Conservation (phyloP, 2,797 vertebrate genomes). For the Semotilus atromaculatus region DNA sequence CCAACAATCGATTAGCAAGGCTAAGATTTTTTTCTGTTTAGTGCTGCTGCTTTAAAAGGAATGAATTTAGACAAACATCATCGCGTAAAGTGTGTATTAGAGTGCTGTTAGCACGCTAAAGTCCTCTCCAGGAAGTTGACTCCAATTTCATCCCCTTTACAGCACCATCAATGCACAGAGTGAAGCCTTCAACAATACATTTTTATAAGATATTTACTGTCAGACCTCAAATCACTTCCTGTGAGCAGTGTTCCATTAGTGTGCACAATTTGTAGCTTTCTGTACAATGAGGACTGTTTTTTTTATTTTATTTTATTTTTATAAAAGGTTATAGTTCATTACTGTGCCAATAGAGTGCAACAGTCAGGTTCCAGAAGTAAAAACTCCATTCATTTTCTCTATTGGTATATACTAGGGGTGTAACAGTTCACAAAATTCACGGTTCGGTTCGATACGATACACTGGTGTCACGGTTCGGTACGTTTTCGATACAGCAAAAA, state of each 20-base stretch:
- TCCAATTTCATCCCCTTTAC: slow-evolving; percentile 13
- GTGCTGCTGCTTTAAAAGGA: slow-evolving; percentile 1
- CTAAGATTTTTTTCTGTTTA: background rate
- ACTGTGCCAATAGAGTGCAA: background rate
- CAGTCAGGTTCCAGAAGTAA: background rate
- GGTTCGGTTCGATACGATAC: too few relatives aligned
- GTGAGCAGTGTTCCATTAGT: background rate
- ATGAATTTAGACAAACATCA: background rate
- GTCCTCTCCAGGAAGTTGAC: slow-evolving; percentile 6
- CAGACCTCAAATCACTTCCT: slow-evolving; percentile 14
- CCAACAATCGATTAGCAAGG: background rate
- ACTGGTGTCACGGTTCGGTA: too few relatives aligned
- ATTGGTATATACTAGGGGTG: background rate
- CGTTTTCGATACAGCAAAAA: too few relatives aligned
- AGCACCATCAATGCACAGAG: slow-evolving; percentile 1
- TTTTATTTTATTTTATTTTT: background rate
- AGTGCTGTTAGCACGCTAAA: slow-evolving; percentile 6
- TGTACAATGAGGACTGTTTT: background rate
- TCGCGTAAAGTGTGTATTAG: background rate
- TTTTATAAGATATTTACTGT: slow-evolving; percentile 12
- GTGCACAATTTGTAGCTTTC: background rate
- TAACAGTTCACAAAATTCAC: too few relatives aligned
- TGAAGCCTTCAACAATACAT: background rate
- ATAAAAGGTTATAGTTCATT: background rate
- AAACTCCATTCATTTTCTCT: background rate